These are phyloP conservation scores for Ephialtes manifestator DNA, from an alignment of 2,888 invertebrate species.

Conservation along the genomic window DNA sequence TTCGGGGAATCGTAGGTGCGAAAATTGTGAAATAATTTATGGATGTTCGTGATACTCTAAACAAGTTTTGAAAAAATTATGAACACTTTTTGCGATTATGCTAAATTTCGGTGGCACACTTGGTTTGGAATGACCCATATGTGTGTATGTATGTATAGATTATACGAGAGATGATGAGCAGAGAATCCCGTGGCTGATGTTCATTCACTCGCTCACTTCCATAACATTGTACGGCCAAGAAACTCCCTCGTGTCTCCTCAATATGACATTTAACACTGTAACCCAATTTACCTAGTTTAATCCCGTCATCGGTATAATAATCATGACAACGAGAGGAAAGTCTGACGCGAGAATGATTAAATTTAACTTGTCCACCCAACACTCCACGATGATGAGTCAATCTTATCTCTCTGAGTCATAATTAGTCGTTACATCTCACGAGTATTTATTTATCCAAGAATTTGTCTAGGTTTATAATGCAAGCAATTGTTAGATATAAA, in stretches of 20 bases:
- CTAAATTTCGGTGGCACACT: too few relatives aligned
- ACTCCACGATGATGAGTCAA: constrained; percentile 42
- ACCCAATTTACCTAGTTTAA: constrained; percentile 62
- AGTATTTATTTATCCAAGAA: too few relatives aligned
- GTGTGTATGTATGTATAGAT: constrained; percentile 29
- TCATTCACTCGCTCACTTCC: constrained; percentile 43
- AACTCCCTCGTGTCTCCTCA: constrained; percentile 60
- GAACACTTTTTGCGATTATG: too few relatives aligned
- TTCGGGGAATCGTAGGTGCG: too few relatives aligned
- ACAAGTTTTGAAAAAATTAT: too few relatives aligned
- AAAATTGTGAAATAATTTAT: too few relatives aligned
- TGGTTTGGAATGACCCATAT: too few relatives aligned
- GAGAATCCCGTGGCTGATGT: constrained; percentile 20
- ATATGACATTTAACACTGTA: constrained; percentile 62
- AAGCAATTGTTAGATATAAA: too few relatives aligned
- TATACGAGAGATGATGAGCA: constrained; percentile 30
- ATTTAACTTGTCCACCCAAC: constrained; percentile 34
- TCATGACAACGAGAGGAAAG: constrained; percentile 30
- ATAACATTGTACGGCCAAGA: constrained; percentile 17
- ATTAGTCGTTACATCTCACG: neutral
- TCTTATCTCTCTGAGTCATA: constrained; percentile 22
- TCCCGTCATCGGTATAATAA: constrained; percentile 43
- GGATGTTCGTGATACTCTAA: too few relatives aligned
- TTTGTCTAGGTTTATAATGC: too few relatives aligned
- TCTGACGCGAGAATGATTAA: constrained; percentile 22